A percentile compares a stretch with the other conserved stretches of the same genome.
Evolutionary conservation across 2,797 vertebrate genomes (phyloP).

Genomic region (Melanotaenia trifasciata): DNA sequence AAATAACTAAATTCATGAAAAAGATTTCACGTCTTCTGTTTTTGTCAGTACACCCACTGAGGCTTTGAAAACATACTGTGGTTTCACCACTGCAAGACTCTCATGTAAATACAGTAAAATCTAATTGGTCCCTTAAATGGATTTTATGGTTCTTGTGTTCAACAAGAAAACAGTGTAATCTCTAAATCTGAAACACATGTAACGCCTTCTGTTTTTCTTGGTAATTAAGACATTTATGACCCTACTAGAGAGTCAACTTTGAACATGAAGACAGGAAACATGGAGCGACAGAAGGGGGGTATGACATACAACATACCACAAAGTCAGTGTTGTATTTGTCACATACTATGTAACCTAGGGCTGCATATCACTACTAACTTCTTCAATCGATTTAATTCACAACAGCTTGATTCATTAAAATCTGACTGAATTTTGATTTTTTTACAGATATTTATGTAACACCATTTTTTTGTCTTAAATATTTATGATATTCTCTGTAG

Average conservation of each 20-base stretch:
- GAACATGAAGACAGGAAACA: constrained; percentile 4
- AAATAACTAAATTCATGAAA: not conserved
- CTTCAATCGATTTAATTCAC: not conserved
- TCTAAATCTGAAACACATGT: constrained; percentile 2
- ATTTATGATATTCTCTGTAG: too few species aligned
- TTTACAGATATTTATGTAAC: not conserved
- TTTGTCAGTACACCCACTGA: not conserved
- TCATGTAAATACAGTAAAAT: not conserved
- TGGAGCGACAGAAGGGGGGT: not conserved
- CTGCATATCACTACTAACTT: too few species aligned
- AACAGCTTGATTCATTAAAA: not conserved
- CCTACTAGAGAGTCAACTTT: constrained; percentile 5
- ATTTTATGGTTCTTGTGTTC: not conserved
- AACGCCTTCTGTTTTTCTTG: not conserved
- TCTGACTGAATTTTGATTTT: not conserved
- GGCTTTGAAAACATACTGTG: not conserved
- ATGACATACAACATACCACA: not conserved
- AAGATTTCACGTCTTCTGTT: not conserved
- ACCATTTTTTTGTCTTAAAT: too few species aligned
- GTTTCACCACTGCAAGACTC: not conserved
- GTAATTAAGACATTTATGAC: constrained; percentile 11
- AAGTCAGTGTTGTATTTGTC: not conserved
- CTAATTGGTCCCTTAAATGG: not conserved
- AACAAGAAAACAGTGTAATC: not conserved
- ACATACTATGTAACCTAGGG: not conserved